A percentile compares a stretch with the other conserved stretches of the same genome.
Evolutionary conservation across 2,113 vertebrate genomes (phyloP).

Genomic region (Empidonax traillii): DNA sequence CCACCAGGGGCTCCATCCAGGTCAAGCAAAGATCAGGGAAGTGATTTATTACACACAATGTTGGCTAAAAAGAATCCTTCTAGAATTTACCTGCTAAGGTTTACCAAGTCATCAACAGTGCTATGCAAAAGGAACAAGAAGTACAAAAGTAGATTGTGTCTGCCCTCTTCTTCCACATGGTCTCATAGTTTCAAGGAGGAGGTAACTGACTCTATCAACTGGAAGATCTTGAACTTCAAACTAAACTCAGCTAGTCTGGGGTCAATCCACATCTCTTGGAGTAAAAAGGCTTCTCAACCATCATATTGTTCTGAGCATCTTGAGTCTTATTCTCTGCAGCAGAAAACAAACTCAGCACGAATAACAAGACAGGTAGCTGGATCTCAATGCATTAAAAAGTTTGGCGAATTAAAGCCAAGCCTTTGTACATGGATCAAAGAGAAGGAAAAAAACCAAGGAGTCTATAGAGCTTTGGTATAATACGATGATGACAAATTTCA

Average conservation of each 20-base stretch:
- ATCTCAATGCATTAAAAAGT: neutral
- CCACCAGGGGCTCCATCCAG: neutral
- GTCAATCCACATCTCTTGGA: neutral
- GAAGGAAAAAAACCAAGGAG: neutral
- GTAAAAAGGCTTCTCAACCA: neutral
- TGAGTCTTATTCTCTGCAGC: neutral
- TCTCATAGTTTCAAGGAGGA: neutral
- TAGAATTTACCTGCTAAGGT: neutral
- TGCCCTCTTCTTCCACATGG: neutral
- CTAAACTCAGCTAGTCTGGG: neutral
- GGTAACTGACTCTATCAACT: neutral
- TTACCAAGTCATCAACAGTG: neutral
- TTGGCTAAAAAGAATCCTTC: neutral
- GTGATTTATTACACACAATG: neutral
- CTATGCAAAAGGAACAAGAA: neutral
- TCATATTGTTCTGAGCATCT: neutral
- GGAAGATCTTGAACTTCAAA: neutral
- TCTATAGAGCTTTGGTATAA: neutral
- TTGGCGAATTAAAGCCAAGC: neutral
- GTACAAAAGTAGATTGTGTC: neutral
- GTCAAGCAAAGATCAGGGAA: neutral
- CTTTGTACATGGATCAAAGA: neutral
- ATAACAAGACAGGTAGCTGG: neutral
- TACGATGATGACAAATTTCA: neutral
- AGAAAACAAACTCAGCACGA: neutral